Percentiles rank a stretch among this genome's conserved stretches.
phyloP scores from a whole-genome alignment of 2,888 invertebrate genomes.

The Anoplius nigerrimus region DNA sequence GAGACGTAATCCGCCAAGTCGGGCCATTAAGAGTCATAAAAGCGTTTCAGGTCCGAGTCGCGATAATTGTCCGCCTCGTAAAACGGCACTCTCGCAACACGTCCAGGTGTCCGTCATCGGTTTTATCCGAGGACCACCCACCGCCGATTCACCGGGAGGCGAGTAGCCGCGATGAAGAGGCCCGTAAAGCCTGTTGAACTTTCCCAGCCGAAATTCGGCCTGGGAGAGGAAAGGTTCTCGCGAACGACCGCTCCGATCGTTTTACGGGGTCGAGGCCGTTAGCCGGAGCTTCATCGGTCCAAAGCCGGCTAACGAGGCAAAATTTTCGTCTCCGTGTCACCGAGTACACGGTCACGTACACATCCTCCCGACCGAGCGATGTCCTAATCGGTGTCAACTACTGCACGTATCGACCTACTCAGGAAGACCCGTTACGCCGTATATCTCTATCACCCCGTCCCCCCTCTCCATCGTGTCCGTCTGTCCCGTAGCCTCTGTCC shows the following conservation, averaged over 20 bases:
- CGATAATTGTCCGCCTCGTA: conserved; percentile 28
- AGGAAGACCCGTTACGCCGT: conserved; percentile 70
- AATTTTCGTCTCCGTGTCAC: neutral
- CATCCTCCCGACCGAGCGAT: conserved; percentile 57
- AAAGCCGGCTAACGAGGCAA: neutral
- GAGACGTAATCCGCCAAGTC: conserved; percentile 13
- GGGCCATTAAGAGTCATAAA: neutral
- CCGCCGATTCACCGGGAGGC: conserved; percentile 3
- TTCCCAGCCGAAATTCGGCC: no score
- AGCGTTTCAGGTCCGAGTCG: conserved; percentile 6
- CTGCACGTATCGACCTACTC: conserved; percentile 74
- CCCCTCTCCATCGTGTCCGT: neutral
- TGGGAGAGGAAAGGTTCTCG: no score
- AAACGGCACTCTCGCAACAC: neutral
- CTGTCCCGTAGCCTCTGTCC: conserved; percentile 4
- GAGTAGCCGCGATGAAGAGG: no score
- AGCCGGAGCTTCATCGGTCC: no score
- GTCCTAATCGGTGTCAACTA: conserved; percentile 68
- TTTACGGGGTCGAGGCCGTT: no score
- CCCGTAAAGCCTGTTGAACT: no score
- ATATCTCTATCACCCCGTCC: conserved; percentile 48
- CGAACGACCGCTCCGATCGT: no score
- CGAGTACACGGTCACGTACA: conserved; percentile 37
- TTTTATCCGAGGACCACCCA: conserved; percentile 25
- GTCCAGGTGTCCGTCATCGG: neutral